Evolutionary conservation across 2,797 vertebrate species (phyloP), one percentile per base, ranked within the genome.

Genomic region (Chelmon rostratus): DNA sequence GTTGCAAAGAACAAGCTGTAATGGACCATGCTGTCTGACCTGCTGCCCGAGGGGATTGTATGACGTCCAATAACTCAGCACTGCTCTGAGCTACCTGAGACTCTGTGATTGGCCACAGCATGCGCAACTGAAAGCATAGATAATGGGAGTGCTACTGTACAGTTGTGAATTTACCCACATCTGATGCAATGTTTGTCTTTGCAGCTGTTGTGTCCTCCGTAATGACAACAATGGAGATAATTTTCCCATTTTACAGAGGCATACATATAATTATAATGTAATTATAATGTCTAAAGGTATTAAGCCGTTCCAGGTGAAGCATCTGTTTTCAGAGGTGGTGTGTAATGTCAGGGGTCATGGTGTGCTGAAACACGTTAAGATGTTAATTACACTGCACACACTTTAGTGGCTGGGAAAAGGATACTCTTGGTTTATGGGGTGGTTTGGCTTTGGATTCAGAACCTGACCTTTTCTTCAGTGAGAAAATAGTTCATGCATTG

Each of bases 241-340:
- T 21, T 81, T 75, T 44, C 40, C 58, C 13, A 35, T 68, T 84
- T 73, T 31, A 71, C 49, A 53, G 23, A 80, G 33, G 16, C 12
- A 18, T 54, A 47, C 2, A 1, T 66, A 23, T 78, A 64, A 86
- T 82, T 81, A 57, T 44, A 64, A 81, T 21, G 61, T 79, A 65
- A 85, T 80, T 79, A 54, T 42, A 68, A 81, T 25, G 58, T 75
- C 78, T 47, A 18, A 86, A 86, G 67, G 68, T 53, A 86, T 89
- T 75, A 83, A 89, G 68, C 72, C 79, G 5, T 72, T 90, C 79
- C 78, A 88, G 85, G 77, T 82, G 69, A 91, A 88, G 87, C 93
- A 92, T 93, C 91, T 94, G 91, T 90, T 94, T 91, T 85, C 63
- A 59, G 85, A 87, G 67, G 78, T 84, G 82, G 70, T 88, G 86